A percentile compares a stretch with the other conserved stretches of the same genome.
Conservation (phyloP, 2,113 vertebrate species). For the Echinops telfairi region DNA sequence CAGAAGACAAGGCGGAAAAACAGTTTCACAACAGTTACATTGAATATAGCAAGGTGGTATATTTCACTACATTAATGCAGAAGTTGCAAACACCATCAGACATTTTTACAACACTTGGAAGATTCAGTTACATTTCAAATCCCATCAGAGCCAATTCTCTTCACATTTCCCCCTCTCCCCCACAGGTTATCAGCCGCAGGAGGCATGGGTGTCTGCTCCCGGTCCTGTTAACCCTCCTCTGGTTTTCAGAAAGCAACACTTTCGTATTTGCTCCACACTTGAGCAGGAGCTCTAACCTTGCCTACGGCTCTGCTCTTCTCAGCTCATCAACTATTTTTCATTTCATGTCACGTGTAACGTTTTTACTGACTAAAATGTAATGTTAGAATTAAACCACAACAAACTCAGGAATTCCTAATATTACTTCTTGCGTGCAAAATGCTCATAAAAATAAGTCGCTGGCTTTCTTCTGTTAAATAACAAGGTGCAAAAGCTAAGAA, state of each 20-base stretch:
- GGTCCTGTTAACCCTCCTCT: slow-evolving; percentile 79
- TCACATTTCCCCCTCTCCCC: not conserved
- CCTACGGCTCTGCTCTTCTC: slow-evolving; percentile 44
- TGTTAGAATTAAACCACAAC: slow-evolving; percentile 60
- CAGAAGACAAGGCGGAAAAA: slow-evolving; percentile 73
- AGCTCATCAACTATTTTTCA: slow-evolving; percentile 33
- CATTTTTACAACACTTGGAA: not conserved
- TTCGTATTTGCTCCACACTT: slow-evolving; percentile 43
- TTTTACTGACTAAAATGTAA: slow-evolving; percentile 54
- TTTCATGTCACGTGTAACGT: not conserved
- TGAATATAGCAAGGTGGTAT: slow-evolving; percentile 15
- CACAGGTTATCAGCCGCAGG: slow-evolving; percentile 72
- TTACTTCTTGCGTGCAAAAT: slow-evolving; percentile 53
- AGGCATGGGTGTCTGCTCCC: slow-evolving; percentile 81
- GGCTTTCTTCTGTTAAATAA: slow-evolving; percentile 49
- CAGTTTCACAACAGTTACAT: slow-evolving; percentile 63
- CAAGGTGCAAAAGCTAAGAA: slow-evolving; percentile 5
- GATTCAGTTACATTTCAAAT: slow-evolving; percentile 22
- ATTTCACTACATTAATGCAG: slow-evolving; percentile 56
- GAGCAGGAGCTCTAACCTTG: slow-evolving; percentile 23
- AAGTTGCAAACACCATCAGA: slow-evolving; percentile 42
- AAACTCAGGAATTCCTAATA: slow-evolving; percentile 38
- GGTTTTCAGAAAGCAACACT: slow-evolving; percentile 69
- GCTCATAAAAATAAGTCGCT: not conserved
- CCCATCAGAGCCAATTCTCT: slow-evolving; percentile 46